Evolutionary conservation across 2,113 vertebrate species (phyloP).

Genomic region (Antechinus stuartii): DNA sequence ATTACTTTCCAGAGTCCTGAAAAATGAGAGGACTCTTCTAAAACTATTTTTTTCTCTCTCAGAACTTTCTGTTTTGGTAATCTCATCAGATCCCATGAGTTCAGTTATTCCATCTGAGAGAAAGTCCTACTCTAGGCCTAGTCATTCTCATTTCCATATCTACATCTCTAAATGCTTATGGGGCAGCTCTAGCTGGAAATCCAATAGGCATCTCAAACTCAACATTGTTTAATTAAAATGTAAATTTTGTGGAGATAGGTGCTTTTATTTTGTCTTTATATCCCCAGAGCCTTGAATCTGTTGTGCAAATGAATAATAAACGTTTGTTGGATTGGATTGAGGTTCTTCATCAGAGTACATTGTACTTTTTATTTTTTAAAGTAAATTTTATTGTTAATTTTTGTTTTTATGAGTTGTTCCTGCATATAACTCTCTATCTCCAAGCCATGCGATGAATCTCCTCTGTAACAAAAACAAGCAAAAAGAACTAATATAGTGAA

Average conservation of each 20-base stretch:
- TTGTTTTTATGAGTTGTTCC: not conserved
- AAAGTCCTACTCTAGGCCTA: not conserved
- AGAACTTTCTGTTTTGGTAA: not conserved
- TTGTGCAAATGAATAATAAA: not conserved
- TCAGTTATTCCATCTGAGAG: not conserved
- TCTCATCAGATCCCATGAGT: not conserved
- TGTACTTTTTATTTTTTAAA: not conserved
- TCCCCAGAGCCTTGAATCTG: not conserved
- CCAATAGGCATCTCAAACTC: not conserved
- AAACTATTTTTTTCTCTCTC: not conserved
- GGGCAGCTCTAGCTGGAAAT: not conserved
- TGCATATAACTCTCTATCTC: not conserved
- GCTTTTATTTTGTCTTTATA: not conserved
- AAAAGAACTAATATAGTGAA: not conserved
- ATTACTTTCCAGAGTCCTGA: not conserved
- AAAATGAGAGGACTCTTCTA: not conserved
- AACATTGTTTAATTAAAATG: not conserved
- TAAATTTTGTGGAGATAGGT: not conserved
- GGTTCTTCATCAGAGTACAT: not conserved
- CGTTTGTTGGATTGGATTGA: not conserved
- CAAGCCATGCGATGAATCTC: not conserved
- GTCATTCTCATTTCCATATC: not conserved
- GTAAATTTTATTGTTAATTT: not conserved
- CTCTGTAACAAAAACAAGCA: not conserved
- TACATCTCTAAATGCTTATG: not conserved